A percentile compares a stretch with the other conserved stretches of the same genome.
Conservation (phyloP, 2,113 vertebrate genomes). For the Clarias macrocephalus region DNA sequence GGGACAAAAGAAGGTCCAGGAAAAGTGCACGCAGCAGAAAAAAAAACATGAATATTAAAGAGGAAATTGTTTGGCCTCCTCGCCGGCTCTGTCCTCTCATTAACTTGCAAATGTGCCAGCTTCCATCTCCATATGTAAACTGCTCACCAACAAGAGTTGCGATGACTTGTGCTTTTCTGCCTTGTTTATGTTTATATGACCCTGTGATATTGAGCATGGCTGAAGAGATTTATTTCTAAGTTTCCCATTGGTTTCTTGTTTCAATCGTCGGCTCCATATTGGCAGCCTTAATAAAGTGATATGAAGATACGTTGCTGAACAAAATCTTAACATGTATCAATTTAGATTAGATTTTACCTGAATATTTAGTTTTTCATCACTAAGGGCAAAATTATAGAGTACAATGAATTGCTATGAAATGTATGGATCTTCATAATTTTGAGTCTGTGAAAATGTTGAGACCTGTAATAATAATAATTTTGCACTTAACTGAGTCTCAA, state of each 20-base stretch:
- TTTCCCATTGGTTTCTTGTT: neutral
- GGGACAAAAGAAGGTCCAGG: conserved; percentile 39
- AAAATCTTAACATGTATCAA: neutral
- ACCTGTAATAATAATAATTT: neutral
- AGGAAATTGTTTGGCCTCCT: conserved; percentile 65
- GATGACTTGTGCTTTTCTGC: conserved; percentile 41
- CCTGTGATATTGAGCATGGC: conserved; percentile 34
- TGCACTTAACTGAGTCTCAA: neutral
- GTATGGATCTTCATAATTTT: neutral
- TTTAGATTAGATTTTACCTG: neutral
- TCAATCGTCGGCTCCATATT: neutral
- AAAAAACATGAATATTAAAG: conserved; percentile 70
- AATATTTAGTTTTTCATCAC: neutral
- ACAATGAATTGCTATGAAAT: neutral
- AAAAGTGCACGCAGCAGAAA: conserved; percentile 52
- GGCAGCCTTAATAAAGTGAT: neutral
- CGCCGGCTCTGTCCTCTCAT: conserved; percentile 57
- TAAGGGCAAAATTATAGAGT: neutral
- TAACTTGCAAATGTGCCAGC: conserved; percentile 61
- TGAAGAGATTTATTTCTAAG: neutral
- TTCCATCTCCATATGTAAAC: conserved; percentile 54
- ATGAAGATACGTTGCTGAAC: neutral
- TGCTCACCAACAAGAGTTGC: conserved; percentile 47
- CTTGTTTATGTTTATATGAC: conserved; percentile 40
- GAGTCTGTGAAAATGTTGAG: neutral